Percentiles rank a stretch among this genome's conserved stretches.
phyloP scores from a whole-genome alignment of 2,113 vertebrate species.

The Acanthisitta chloris region DNA sequence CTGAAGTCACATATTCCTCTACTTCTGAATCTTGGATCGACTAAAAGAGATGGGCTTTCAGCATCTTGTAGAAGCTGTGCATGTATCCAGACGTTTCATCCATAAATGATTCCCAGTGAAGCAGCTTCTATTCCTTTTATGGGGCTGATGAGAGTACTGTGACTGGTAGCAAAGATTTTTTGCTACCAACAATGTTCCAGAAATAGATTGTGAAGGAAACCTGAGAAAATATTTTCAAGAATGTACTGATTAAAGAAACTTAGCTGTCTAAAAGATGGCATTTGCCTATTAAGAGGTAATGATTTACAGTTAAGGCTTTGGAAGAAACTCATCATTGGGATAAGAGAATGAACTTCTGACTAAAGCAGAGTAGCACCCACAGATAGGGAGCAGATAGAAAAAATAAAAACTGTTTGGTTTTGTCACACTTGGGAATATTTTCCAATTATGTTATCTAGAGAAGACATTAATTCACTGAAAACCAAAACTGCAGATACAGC shows the following conservation, averaged over 20 bases:
- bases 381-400: neutral
- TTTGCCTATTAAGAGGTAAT: neutral
- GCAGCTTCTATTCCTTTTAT: conserved; percentile 43
- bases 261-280: neutral
- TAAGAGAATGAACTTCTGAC: neutral
- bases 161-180: conserved; percentile 15
- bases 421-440: neutral
- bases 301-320: neutral
- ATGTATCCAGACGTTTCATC: neutral
- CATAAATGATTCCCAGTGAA: conserved; percentile 46
- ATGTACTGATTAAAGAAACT: neutral
- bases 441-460: neutral
- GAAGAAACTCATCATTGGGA: neutral
- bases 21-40: neutral
- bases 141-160: conserved; percentile 46
- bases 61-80: neutral
- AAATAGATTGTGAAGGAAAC: neutral
- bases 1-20: neutral
- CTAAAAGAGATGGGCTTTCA: neutral
- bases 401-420: neutral
- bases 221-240: neutral
- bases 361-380: neutral
- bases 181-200: neutral
- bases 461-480: neutral
- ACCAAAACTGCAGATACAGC: neutral